These are phyloP conservation scores for Euclidia mi DNA, from an alignment of 2,888 invertebrate species.

Conservation along the genomic window DNA sequence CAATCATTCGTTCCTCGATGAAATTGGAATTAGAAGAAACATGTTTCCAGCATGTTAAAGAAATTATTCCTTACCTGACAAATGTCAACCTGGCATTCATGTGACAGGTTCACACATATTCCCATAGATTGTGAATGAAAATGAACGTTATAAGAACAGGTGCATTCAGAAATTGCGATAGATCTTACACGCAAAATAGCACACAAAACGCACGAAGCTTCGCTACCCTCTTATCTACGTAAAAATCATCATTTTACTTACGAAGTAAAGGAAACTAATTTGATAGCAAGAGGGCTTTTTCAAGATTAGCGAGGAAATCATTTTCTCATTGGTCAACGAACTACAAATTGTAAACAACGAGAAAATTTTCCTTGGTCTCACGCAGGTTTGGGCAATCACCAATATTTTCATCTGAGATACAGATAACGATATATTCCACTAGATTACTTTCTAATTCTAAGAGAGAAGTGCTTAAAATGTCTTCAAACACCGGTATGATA, in stretches of 20 bases:
- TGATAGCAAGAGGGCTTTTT: constrained; percentile 30
- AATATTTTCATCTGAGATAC: constrained; percentile 51
- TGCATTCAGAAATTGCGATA: constrained; percentile 63
- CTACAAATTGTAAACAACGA: constrained; percentile 24
- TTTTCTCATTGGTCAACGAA: constrained; percentile 32
- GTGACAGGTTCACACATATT: background rate
- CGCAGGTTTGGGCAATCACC: constrained; percentile 38
- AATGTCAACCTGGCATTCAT: too few species aligned
- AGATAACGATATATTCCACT: constrained; percentile 14
- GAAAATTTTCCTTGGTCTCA: constrained; percentile 21
- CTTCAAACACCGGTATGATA: constrained; percentile 24
- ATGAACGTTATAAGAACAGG: background rate
- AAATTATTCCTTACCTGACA: too few species aligned
- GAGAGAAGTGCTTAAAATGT: constrained; percentile 21
- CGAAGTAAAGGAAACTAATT: constrained; percentile 23
- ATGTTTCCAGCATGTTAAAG: too few species aligned
- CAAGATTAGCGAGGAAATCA: constrained; percentile 6
- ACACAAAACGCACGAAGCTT: constrained; percentile 56
- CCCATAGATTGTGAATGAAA: background rate
- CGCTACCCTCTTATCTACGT: constrained; percentile 41
- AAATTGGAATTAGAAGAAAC: too few species aligned
- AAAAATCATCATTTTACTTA: constrained; percentile 6
- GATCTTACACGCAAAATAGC: constrained; percentile 66
- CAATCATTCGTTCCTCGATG: too few species aligned
- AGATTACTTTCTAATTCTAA: constrained; percentile 17